phyloP scores from a whole-genome alignment of 1,140 invertebrate genomes.

The Caenorhabditis latens region DNA sequence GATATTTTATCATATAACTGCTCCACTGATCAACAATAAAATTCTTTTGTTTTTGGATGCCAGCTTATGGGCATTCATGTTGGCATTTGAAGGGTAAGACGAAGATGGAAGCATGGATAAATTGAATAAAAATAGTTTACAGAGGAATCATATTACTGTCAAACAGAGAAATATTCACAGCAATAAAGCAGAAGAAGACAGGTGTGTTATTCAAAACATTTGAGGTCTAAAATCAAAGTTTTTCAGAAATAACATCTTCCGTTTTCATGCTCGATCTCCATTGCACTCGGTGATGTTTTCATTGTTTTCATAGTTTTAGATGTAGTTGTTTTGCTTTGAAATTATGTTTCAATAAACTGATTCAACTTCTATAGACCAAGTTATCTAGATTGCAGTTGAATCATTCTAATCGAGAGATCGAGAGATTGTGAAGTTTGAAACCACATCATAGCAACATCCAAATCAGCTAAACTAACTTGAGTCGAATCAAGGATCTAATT shows the following conservation, averaged over 20 bases:
- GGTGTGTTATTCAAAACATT: background rate
- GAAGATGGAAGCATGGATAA: background rate
- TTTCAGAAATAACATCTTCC: background rate
- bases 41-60: slow-evolving; percentile 13
- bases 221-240: background rate
- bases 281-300: background rate
- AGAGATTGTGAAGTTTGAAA: no score
- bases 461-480: no score
- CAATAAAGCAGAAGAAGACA: background rate
- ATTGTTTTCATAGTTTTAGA: background rate
- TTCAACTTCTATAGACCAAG: no score
- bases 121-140: background rate
- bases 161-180: background rate
- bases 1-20: slow-evolving; percentile 20
- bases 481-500: no score
- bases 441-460: no score
- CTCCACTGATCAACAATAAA: background rate
- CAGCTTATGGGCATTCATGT: slow-evolving; percentile 10
- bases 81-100: slow-evolving; percentile 14
- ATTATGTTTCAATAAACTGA: no score
- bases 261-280: background rate
- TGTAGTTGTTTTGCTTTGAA: no score
- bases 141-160: background rate
- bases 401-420: no score
- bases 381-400: no score